phyloP scores from a whole-genome alignment of 2,888 invertebrate species.

The Dromius quadrimaculatus region DNA sequence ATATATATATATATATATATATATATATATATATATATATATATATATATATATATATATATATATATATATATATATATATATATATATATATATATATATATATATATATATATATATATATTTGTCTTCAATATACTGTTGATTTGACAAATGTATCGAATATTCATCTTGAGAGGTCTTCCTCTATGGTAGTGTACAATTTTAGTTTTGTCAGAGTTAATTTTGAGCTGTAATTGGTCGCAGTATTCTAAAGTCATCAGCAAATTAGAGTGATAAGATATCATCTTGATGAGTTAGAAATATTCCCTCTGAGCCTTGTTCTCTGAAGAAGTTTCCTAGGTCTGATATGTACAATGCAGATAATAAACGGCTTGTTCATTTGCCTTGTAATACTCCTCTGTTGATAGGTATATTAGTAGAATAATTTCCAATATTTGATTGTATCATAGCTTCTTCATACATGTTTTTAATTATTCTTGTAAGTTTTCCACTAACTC shows the following conservation, averaged over 20 bases:
- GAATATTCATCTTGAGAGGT: not conserved
- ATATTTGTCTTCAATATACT: no score
- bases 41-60: no score
- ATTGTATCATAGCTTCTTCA: not conserved
- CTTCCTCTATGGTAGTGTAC: not conserved
- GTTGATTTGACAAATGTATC: not conserved
- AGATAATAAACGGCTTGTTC: no score
- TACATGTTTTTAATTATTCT: not conserved
- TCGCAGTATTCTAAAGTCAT: not conserved
- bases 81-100: no score
- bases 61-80: no score
- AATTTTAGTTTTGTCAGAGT: not conserved
- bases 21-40: no score
- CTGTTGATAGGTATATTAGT: not conserved
- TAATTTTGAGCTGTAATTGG: not conserved
- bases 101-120: no score
- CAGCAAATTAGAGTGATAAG: not conserved
- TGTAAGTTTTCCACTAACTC: slow-evolving; percentile 1
- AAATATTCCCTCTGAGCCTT: not conserved
- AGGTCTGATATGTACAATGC: no score
- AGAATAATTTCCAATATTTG: not conserved
- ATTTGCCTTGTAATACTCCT: not conserved
- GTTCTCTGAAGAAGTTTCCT: no score
- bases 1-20: no score
- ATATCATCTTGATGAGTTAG: no score